phyloP scores from a whole-genome alignment of 2,113 vertebrate species.

The Cacatua alba region DNA sequence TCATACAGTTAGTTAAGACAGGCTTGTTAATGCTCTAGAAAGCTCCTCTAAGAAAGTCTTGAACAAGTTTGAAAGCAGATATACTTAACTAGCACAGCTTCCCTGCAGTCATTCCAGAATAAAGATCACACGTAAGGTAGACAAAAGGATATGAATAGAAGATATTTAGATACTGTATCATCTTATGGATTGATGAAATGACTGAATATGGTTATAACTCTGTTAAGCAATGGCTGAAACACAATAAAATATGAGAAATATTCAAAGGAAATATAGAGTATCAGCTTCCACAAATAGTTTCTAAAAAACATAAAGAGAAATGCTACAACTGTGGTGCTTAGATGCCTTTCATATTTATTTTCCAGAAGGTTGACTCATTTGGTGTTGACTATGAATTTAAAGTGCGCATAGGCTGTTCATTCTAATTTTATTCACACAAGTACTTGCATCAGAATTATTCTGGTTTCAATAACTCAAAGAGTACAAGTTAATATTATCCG shows the following conservation, averaged over 20 bases:
- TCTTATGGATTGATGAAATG: background rate
- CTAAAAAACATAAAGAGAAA: background rate
- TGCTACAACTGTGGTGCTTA: background rate
- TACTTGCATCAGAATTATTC: background rate
- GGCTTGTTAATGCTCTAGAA: background rate
- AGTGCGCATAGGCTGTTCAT: background rate
- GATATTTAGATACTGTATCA: background rate
- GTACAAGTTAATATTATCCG: background rate
- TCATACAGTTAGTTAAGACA: background rate
- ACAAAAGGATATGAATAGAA: background rate
- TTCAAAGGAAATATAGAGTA: background rate
- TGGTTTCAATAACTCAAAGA: background rate
- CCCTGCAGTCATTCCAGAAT: background rate
- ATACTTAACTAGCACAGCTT: background rate
- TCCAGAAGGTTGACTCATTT: background rate
- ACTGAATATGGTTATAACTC: background rate
- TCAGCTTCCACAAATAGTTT: background rate
- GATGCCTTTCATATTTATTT: background rate
- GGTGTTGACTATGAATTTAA: background rate
- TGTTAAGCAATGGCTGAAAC: background rate
- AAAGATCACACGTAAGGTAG: background rate
- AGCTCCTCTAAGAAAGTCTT: background rate
- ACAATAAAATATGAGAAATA: background rate
- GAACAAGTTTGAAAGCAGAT: background rate
- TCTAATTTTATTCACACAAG: background rate